These are phyloP conservation scores for Trogon melanurus DNA, from an alignment of 2,113 vertebrate species.

Conservation along the genomic window DNA sequence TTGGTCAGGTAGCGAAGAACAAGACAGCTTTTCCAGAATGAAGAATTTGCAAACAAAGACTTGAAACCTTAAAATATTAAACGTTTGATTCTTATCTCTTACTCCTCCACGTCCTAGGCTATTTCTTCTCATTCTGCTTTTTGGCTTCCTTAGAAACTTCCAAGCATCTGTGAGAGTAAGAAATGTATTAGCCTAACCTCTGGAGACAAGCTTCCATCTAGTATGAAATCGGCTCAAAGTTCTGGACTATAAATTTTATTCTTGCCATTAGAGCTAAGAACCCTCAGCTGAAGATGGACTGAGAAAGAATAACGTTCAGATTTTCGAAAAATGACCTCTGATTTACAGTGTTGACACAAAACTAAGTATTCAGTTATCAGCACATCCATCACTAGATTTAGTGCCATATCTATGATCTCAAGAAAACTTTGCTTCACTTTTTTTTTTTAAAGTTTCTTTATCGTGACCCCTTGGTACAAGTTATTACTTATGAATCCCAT, in stretches of 20 bases:
- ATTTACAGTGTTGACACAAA: conserved; percentile 50
- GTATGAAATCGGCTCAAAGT: not conserved
- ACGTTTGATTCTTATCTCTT: not conserved
- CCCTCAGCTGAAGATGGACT: conserved; percentile 28
- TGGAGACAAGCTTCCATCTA: conserved; percentile 19
- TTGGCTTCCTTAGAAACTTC: not conserved
- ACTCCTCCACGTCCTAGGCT: not conserved
- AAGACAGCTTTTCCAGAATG: not conserved
- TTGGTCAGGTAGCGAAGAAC: not conserved
- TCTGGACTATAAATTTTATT: conserved; percentile 42
- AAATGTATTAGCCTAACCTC: not conserved
- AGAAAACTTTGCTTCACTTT: not conserved
- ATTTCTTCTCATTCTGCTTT: not conserved
- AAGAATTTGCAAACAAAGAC: not conserved
- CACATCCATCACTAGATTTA: conserved; percentile 43
- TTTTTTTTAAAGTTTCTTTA: not conserved
- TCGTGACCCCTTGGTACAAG: not conserved
- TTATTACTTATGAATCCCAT: not conserved
- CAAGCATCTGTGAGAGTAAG: not conserved
- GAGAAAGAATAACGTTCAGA: conserved; percentile 45
- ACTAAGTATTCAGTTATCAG: conserved; percentile 24
- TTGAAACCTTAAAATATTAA: not conserved
- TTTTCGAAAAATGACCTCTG: conserved; percentile 33
- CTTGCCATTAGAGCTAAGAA: conserved; percentile 1
- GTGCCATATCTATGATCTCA: not conserved